These are phyloP conservation scores for Pyrgilauda ruficollis DNA, from an alignment of 2,113 vertebrate species.

Conservation along the genomic window DNA sequence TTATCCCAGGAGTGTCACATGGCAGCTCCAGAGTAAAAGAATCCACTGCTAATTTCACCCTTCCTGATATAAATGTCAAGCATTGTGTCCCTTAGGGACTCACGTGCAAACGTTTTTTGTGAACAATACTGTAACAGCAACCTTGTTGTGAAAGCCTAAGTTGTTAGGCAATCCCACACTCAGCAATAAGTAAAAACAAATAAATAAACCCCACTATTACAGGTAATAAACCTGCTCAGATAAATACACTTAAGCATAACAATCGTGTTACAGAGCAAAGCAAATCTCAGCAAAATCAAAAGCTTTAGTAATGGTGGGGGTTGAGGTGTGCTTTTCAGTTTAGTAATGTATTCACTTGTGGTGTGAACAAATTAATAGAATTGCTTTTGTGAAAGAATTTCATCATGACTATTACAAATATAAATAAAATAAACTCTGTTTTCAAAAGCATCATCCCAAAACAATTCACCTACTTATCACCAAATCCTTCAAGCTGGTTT, in stretches of 20 bases:
- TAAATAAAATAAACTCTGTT: slow-evolving; percentile 30
- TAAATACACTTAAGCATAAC: not conserved
- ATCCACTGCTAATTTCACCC: not conserved
- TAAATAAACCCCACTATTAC: not conserved
- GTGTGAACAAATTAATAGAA: slow-evolving; percentile 5
- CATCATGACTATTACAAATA: not conserved
- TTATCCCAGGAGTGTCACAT: not conserved
- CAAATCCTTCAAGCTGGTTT: slow-evolving; percentile 12
- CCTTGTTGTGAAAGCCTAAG: not conserved
- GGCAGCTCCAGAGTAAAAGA: not conserved
- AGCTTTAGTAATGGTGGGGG: not conserved
- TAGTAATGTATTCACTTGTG: not conserved
- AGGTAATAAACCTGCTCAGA: not conserved
- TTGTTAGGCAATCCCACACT: not conserved
- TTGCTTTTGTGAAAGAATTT: slow-evolving; percentile 14
- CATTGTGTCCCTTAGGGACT: fast-evolving
- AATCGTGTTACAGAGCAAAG: not conserved
- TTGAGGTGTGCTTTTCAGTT: not conserved
- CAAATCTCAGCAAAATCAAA: not conserved
- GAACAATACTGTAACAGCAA: not conserved
- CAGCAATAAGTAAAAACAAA: not conserved
- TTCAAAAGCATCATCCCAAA: slow-evolving; percentile 38
- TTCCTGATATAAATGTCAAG: not conserved
- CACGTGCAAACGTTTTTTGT: not conserved
- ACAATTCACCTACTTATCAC: slow-evolving; percentile 25